Conservation (phyloP, 2,888 invertebrate species). For the Myathropa florea region DNA sequence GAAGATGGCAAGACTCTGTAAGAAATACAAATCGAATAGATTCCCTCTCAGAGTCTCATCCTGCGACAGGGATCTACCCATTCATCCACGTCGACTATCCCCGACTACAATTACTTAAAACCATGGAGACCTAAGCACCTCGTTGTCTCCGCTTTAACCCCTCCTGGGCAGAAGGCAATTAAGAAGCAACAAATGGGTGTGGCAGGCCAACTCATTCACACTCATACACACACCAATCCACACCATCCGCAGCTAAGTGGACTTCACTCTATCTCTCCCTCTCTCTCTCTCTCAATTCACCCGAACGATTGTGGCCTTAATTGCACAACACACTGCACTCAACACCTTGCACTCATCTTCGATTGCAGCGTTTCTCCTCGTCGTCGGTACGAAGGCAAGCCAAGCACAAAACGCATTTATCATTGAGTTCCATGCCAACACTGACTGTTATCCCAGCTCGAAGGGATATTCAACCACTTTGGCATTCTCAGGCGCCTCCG, state of each 20-base stretch:
- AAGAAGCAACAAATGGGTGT: neutral
- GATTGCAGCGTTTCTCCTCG: constrained; percentile 20
- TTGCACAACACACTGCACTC: neutral
- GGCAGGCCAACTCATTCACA: neutral
- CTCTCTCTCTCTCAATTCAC: neutral
- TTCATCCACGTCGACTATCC: too few species aligned
- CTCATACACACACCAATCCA: neutral
- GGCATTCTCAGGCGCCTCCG: neutral
- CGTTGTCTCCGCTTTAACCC: neutral
- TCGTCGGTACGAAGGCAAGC: neutral
- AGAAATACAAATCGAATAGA: too few species aligned
- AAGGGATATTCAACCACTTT: constrained; percentile 10
- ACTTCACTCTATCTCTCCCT: neutral
- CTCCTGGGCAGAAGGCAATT: neutral
- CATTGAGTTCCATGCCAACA: constrained; percentile 17
- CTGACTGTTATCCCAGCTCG: constrained; percentile 8
- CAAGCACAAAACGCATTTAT: constrained; percentile 44
- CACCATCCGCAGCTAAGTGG: neutral
- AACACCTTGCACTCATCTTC: constrained; percentile 3
- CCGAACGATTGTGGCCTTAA: neutral
- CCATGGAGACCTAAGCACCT: neutral
- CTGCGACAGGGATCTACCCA: neutral
- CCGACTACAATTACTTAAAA: neutral
- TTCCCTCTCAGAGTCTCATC: too few species aligned
- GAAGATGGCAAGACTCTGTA: too few species aligned